Percentiles rank a stretch among this genome's conserved stretches.
These are phyloP conservation scores for Ptychochromis oligacanthus DNA, from an alignment of 2,113 vertebrate genomes.

Conservation along the genomic window DNA sequence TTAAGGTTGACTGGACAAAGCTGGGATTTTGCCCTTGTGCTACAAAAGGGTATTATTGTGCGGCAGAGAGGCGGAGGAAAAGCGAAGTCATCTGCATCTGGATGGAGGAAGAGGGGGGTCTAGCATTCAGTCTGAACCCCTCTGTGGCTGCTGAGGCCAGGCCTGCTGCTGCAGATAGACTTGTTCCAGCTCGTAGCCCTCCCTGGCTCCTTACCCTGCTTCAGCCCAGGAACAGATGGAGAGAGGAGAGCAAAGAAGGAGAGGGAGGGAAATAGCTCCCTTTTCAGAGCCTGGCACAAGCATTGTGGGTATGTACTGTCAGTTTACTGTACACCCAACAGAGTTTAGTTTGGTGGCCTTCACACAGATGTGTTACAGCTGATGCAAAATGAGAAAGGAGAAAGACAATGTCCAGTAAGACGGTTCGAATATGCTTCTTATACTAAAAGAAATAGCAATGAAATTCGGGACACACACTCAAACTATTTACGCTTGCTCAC, in stretches of 20 bases:
- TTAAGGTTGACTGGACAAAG: constrained; percentile 83
- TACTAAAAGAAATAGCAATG: not conserved
- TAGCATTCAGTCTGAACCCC: constrained; percentile 71
- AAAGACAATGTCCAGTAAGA: not conserved
- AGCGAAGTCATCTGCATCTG: constrained; percentile 77
- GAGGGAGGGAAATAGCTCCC: constrained; percentile 68
- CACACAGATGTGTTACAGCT: constrained; percentile 9
- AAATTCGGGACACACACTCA: not conserved
- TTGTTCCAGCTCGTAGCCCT: constrained; percentile 79
- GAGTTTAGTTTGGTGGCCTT: constrained; percentile 31
- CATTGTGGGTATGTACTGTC: constrained; percentile 62
- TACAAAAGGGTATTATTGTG: constrained; percentile 80
- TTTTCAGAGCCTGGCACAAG: constrained; percentile 65
- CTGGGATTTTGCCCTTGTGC: constrained; percentile 78
- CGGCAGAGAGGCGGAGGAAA: constrained; percentile 66
- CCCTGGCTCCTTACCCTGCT: constrained; percentile 74
- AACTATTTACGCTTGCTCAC: not conserved
- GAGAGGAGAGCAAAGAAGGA: constrained; percentile 67
- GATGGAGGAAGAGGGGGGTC: constrained; percentile 70
- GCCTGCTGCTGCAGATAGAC: constrained; percentile 82
- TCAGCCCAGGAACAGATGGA: constrained; percentile 77
- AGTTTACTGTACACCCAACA: constrained; percentile 65
- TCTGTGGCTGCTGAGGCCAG: constrained; percentile 72
- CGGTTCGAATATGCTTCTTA: not conserved
- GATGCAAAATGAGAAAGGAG: not conserved